A percentile compares a stretch with the other conserved stretches of the same genome.
Conservation (phyloP, 2,797 vertebrate species). For the Urocyon cinereoargenteus region DNA sequence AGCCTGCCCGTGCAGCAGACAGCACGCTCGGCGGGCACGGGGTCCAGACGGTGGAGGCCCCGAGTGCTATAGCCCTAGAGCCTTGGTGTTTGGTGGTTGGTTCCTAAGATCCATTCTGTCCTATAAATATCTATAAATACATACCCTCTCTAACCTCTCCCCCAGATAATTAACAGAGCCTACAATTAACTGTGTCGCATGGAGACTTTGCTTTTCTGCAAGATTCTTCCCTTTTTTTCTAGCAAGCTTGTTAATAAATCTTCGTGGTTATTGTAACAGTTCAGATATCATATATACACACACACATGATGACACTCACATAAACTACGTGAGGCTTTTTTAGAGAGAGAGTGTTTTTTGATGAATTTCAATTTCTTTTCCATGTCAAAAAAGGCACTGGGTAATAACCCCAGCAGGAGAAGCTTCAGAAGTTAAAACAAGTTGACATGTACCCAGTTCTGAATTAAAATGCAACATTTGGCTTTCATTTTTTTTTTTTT, state of each 20-base stretch:
- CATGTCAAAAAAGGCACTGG: neutral
- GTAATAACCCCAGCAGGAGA: neutral
- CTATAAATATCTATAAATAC: neutral
- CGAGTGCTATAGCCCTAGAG: neutral
- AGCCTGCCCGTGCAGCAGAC: neutral
- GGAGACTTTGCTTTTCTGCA: neutral
- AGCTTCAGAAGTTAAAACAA: constrained; percentile 6
- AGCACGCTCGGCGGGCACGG: neutral
- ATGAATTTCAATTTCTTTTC: constrained; percentile 46
- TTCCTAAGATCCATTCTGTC: neutral
- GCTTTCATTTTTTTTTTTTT: neutral
- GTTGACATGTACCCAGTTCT: constrained; percentile 26
- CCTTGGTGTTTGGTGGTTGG: neutral
- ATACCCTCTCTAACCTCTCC: neutral
- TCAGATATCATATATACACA: neutral
- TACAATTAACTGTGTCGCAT: neutral
- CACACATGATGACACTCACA: neutral
- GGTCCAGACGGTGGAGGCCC: neutral
- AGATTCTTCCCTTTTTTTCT: neutral
- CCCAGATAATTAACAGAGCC: neutral
- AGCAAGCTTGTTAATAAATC: constrained; percentile 17
- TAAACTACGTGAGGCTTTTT: neutral
- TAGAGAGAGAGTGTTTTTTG: neutral
- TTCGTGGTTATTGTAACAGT: neutral
- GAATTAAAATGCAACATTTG: neutral